A percentile compares a stretch with the other conserved stretches of the same genome.
These are phyloP conservation scores for Melanotaenia pygmaea DNA, from an alignment of 2,797 vertebrate species.

Conservation along the genomic window DNA sequence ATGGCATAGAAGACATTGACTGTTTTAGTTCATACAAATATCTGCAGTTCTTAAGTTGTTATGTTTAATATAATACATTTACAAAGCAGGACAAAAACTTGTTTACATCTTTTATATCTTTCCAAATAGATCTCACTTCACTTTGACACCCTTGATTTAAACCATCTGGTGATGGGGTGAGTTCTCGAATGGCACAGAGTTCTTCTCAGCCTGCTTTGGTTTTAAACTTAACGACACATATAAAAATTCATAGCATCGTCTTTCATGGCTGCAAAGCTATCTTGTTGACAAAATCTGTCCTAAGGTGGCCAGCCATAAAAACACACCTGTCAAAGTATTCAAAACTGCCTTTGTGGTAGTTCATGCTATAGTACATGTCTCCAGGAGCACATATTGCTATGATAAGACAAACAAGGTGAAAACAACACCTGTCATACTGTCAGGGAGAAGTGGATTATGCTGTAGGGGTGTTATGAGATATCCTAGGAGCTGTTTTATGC, in stretches of 20 bases:
- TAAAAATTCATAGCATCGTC: background rate
- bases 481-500: background rate
- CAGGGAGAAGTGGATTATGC: background rate
- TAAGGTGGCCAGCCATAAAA: background rate
- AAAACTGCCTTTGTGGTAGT: background rate
- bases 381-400: background rate
- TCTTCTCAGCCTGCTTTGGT: background rate
- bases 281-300: background rate
- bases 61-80: no score
- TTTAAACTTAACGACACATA: background rate
- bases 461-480: background rate
- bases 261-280: background rate
- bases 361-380: background rate
- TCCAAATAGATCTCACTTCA: no score
- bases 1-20: no score
- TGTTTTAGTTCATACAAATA: no score
- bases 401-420: background rate
- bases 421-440: conserved; percentile 2
- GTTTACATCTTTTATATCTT: no score
- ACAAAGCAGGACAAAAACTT: no score
- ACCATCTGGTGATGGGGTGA: background rate
- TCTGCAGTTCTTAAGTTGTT: no score
- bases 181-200: background rate
- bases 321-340: conserved; percentile 2
- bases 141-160: no score